Conservation (phyloP, 2,797 vertebrate genomes). For the Melanotaenia nigrans region DNA sequence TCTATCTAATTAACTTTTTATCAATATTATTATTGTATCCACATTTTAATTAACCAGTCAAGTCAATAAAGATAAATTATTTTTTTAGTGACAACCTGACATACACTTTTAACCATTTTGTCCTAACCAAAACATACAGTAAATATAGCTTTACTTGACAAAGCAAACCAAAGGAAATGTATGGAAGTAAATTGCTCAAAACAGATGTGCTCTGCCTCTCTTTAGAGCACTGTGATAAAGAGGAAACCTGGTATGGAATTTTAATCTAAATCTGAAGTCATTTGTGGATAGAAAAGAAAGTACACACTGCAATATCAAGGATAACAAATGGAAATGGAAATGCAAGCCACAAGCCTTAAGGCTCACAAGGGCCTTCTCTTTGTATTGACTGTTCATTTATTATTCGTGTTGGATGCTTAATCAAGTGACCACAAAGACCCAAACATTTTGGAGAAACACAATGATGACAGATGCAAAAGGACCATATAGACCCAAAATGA, state of each 20-base stretch:
- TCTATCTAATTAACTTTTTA: too few relatives aligned
- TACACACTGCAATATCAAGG: background rate
- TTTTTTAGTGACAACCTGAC: background rate
- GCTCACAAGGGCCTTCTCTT: background rate
- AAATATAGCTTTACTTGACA: background rate
- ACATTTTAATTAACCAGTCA: too few relatives aligned
- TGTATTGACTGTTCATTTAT: background rate
- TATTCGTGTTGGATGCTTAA: background rate
- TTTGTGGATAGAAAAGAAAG: too few relatives aligned
- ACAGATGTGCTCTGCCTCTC: background rate
- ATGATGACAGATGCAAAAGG: background rate
- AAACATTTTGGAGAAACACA: background rate
- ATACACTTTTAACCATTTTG: too few relatives aligned
- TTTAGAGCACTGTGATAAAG: background rate
- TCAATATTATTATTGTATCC: too few relatives aligned
- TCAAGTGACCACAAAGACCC: background rate
- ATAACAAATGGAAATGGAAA: background rate
- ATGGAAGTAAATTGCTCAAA: background rate
- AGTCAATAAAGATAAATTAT: too few relatives aligned
- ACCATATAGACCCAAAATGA: background rate
- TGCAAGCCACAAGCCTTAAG: background rate
- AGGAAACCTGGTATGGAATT: too few relatives aligned
- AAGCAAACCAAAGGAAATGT: background rate
- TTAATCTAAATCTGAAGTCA: too few relatives aligned
- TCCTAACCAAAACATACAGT: background rate